A percentile compares a stretch with the other conserved stretches of the same genome.
These are phyloP conservation scores for Lacerta agilis DNA, from an alignment of 2,797 vertebrate genomes.

Conservation along the genomic window DNA sequence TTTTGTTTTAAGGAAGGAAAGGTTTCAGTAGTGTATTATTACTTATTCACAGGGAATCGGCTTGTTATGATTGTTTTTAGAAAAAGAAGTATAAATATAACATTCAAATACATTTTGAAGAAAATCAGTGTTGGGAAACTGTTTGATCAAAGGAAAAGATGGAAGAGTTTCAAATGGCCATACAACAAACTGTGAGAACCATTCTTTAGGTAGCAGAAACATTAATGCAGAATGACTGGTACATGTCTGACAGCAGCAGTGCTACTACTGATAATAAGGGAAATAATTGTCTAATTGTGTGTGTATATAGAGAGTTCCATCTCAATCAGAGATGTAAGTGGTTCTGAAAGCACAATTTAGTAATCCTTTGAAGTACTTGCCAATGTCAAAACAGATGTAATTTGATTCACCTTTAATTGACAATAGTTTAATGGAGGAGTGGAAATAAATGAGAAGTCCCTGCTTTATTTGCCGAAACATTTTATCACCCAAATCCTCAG, in stretches of 20 bases:
- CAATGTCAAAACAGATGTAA: constrained; percentile 29
- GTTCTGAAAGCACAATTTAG: constrained; percentile 46
- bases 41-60: too few relatives aligned
- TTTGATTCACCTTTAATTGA: constrained; percentile 32
- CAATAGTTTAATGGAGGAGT: constrained; percentile 18
- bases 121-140: not conserved
- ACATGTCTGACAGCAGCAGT: constrained; percentile 17
- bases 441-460: not conserved
- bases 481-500: not conserved
- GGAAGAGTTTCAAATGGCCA: too few relatives aligned
- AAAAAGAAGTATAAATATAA: not conserved
- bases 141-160: too few relatives aligned
- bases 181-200: not conserved
- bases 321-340: constrained; percentile 50
- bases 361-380: constrained; percentile 47
- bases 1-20: too few relatives aligned
- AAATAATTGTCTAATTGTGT: constrained; percentile 55
- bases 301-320: constrained; percentile 20
- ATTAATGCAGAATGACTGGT: constrained; percentile 41
- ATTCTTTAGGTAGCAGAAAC: constrained; percentile 44
- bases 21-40: too few relatives aligned
- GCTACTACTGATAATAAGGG: constrained; percentile 38
- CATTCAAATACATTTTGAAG: not conserved
- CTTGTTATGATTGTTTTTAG: too few relatives aligned
- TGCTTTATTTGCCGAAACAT: not conserved